Percentiles rank a stretch among this genome's conserved stretches.
phyloP scores from a whole-genome alignment of 1,140 invertebrate genomes.

The Cyclargus thomasi region DNA sequence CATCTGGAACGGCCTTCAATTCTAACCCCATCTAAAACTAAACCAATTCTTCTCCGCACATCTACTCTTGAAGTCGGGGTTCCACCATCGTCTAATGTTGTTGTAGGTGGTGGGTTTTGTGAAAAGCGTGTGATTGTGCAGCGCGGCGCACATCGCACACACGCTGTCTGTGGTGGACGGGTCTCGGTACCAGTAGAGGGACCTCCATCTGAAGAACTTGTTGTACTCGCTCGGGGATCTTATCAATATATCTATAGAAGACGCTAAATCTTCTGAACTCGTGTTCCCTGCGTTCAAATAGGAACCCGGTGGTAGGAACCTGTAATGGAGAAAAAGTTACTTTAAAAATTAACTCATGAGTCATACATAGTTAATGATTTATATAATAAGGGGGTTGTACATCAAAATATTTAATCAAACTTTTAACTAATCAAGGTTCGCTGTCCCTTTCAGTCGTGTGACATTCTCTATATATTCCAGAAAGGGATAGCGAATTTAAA shows the following conservation, averaged over 20 bases:
- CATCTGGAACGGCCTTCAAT: neutral
- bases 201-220: slow-evolving; percentile 53
- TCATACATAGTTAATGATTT: no score
- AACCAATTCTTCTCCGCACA: slow-evolving; percentile 26
- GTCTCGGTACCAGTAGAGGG: slow-evolving; percentile 41
- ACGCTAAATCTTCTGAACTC: slow-evolving; percentile 33
- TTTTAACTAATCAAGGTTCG: no score
- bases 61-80: slow-evolving; percentile 37
- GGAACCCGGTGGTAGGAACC: slow-evolving; percentile 56
- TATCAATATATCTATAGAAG: slow-evolving; percentile 36
- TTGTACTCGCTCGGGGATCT: slow-evolving; percentile 35
- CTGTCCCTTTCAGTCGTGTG: no score
- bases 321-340: slow-evolving; percentile 26
- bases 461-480: no score
- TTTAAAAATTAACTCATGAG: no score
- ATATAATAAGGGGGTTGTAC: no score
- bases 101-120: slow-evolving; percentile 34
- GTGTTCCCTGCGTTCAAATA: slow-evolving; percentile 44
- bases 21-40: neutral
- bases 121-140: slow-evolving; percentile 40
- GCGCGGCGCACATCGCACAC: slow-evolving; percentile 45
- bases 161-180: slow-evolving; percentile 39
- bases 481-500: no score
- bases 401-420: no score
- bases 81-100: slow-evolving; percentile 54